Percentiles rank a stretch among this genome's conserved stretches.
Evolutionary conservation across 2,888 invertebrate genomes (phyloP).

Genomic region (Pelosia muscerda): DNA sequence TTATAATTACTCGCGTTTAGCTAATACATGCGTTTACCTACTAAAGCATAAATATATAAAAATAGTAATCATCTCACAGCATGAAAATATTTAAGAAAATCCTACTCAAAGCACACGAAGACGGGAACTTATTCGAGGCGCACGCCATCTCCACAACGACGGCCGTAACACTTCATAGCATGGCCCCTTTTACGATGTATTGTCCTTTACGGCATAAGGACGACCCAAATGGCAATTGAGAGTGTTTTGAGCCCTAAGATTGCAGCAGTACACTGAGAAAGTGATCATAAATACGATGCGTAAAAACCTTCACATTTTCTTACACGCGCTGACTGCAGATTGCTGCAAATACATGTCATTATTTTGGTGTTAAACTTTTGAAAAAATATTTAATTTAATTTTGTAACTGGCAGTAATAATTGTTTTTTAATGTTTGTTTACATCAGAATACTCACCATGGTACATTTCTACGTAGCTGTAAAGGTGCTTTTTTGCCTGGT

Average conservation of each 20-base stretch:
- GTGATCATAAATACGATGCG: slow-evolving; percentile 12
- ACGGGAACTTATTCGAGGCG: slow-evolving; percentile 16
- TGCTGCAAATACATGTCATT: neutral
- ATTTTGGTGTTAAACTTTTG: neutral
- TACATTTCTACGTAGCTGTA: no score
- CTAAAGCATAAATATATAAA: neutral
- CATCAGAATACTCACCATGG: no score
- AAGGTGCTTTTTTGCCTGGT: neutral
- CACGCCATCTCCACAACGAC: slow-evolving; percentile 35
- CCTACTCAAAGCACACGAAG: neutral
- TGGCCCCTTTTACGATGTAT: slow-evolving; percentile 50
- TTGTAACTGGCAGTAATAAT: no score
- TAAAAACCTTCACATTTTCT: neutral
- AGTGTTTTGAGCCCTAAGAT: slow-evolving; percentile 29
- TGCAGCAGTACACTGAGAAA: slow-evolving; percentile 28
- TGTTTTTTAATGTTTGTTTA: no score
- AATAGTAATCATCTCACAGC: neutral
- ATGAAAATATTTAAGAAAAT: neutral
- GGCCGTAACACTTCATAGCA: slow-evolving; percentile 42
- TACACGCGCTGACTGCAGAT: neutral
- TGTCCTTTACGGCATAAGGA: slow-evolving; percentile 50
- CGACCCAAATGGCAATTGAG: slow-evolving; percentile 35
- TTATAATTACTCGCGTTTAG: neutral
- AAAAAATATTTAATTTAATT: no score
- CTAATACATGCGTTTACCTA: neutral